Conservation (phyloP, 2,113 vertebrate genomes). For the Cyanoderma ruficeps region DNA sequence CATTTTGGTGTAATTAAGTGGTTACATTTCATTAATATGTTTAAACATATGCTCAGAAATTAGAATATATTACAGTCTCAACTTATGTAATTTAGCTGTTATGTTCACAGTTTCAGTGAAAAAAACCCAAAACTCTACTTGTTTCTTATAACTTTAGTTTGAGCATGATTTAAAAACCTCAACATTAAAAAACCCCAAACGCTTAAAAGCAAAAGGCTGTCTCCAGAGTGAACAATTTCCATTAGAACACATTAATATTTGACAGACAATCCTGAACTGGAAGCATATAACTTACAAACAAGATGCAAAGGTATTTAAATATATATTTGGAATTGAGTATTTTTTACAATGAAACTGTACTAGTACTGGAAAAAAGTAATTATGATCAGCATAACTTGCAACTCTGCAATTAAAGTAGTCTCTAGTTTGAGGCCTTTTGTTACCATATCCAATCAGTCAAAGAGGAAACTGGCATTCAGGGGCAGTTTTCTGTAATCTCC, state of each 20-base stretch:
- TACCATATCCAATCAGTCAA: background rate
- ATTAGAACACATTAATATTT: constrained; percentile 81
- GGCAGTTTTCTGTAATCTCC: background rate
- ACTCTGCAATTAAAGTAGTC: background rate
- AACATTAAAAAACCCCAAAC: constrained; percentile 18
- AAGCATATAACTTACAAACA: constrained; percentile 62
- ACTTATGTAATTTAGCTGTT: background rate
- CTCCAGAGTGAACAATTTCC: constrained; percentile 74
- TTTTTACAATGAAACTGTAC: background rate
- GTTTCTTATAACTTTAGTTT: constrained; percentile 15
- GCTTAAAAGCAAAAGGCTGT: constrained; percentile 65
- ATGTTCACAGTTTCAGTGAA: background rate
- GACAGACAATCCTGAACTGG: constrained; percentile 65
- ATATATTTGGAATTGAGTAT: background rate
- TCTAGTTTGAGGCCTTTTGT: background rate
- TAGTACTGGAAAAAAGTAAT: background rate
- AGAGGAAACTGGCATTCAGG: background rate
- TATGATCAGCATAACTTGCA: background rate
- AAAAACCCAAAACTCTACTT: background rate
- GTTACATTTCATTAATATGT: background rate
- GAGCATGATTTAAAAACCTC: constrained; percentile 40
- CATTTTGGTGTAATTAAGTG: background rate
- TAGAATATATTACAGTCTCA: background rate
- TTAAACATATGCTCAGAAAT: background rate
- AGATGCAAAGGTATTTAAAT: constrained; percentile 48